Evolutionary conservation across 2,888 invertebrate genomes (phyloP), one percentile per base, ranked within the genome.

Genomic region (Homarus gammarus): DNA sequence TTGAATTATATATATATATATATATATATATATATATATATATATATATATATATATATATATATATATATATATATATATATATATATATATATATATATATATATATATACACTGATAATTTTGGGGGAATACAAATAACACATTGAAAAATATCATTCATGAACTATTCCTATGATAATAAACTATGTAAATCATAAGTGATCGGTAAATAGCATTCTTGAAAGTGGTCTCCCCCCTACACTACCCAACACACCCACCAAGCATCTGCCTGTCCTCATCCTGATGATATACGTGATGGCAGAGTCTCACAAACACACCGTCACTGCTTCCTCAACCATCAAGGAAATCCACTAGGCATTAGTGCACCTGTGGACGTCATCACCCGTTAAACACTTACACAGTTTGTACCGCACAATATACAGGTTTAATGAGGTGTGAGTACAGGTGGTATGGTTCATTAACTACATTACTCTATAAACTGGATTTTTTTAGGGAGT

Each of bases 11-110:
- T n/a, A n/a, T n/a, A n/a, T n/a, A n/a, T 51, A 70, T 27, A 70
- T 27, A 70, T 27, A 70, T n/a, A 75, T 44, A 75, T 40, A 70
- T 38, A 83, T 70, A 83, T 51, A 81, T 51, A 81, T 51, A 81
- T 51, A 82, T 31, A 82, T 64, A 82, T 22, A 64, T 15, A 31
- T 33, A 64, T 22, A 61, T n/a, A 70, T 70, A 22, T n/a, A 38
- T 38, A 83, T 8, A 64, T 38, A 36, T 18, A 83, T 15, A 38
- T 0, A 38, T 38, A 38, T 38, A 83, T 2, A 64, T 64, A 64
- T 82, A 61, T 61, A 33, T 15, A 61, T 61, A 3, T 64, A 33
- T 64, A 64, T 82, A 64, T 64, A 82, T 64, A 31, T 64, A 68
- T 64, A 33, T 8, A 77, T 18, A 40, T 84, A 36, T 40, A 40